These are phyloP conservation scores for Corydoras maculifer DNA, from an alignment of 2,113 vertebrate genomes.

Conservation along the genomic window DNA sequence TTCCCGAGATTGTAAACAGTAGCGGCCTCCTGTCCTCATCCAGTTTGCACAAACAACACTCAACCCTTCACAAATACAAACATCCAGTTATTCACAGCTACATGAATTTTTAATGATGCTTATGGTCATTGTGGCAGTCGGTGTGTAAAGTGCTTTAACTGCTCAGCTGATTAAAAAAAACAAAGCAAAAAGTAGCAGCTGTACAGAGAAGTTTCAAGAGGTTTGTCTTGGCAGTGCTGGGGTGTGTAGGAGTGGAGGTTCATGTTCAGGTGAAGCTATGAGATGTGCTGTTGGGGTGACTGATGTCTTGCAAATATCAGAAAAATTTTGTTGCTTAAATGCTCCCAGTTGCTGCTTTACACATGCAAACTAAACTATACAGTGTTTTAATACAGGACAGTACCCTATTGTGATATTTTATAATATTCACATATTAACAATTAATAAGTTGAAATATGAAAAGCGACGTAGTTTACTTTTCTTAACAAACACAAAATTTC, in stretches of 20 bases:
- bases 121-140: neutral
- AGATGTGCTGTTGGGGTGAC: neutral
- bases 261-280: neutral
- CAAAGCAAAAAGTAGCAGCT: slow-evolving; percentile 14
- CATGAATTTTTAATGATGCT: neutral
- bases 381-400: too few species aligned
- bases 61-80: neutral
- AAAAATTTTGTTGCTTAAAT: neutral
- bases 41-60: neutral
- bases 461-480: too few species aligned
- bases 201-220: slow-evolving; percentile 12
- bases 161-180: slow-evolving; percentile 1
- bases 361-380: too few species aligned
- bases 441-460: too few species aligned
- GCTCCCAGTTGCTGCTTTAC: too few species aligned
- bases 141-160: neutral
- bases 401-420: too few species aligned
- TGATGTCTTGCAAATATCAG: slow-evolving; percentile 1
- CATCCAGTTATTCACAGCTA: neutral
- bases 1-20: neutral
- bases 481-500: too few species aligned
- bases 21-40: neutral
- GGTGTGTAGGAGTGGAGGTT: neutral
- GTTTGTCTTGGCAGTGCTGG: slow-evolving; percentile 23
- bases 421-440: too few species aligned